A percentile compares a stretch with the other conserved stretches of the same genome.
Conservation (phyloP, 2,797 vertebrate species). For the Salmo trutta region DNA sequence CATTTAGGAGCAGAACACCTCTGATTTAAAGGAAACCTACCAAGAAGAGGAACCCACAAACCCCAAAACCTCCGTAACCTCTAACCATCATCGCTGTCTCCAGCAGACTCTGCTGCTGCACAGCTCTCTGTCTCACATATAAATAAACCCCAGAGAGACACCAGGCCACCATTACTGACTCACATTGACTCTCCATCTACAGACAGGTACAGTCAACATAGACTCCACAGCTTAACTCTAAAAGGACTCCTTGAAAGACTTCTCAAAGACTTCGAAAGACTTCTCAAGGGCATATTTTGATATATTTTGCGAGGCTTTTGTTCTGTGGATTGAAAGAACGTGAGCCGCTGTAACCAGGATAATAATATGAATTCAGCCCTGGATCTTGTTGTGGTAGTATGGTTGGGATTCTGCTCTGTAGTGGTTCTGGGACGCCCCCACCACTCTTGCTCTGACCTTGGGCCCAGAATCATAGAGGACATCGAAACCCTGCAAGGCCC, state of each 20-base stretch:
- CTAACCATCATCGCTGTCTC: background rate
- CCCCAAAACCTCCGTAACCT: background rate
- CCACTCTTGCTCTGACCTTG: background rate
- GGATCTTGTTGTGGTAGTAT: background rate
- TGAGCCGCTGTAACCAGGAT: background rate
- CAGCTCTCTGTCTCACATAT: background rate
- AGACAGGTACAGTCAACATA: background rate
- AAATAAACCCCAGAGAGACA: background rate
- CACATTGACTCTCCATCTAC: background rate
- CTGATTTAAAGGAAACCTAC: background rate
- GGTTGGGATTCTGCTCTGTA: background rate
- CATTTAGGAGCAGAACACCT: background rate
- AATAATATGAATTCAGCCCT: background rate
- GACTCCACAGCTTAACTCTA: background rate
- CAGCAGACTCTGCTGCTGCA: background rate
- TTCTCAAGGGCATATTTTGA: background rate
- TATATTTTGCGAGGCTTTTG: background rate
- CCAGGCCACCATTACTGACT: background rate
- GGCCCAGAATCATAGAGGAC: background rate
- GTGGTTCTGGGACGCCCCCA: background rate
- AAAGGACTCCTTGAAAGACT: background rate
- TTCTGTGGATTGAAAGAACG: too few relatives aligned
- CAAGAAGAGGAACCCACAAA: constrained; percentile 1
- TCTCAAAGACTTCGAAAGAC: too few relatives aligned
- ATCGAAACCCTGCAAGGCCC: background rate